Percentiles rank a stretch among this genome's conserved stretches.
Evolutionary conservation across 2,888 invertebrate species (phyloP).

Genomic region (Scaeva pyrastri): DNA sequence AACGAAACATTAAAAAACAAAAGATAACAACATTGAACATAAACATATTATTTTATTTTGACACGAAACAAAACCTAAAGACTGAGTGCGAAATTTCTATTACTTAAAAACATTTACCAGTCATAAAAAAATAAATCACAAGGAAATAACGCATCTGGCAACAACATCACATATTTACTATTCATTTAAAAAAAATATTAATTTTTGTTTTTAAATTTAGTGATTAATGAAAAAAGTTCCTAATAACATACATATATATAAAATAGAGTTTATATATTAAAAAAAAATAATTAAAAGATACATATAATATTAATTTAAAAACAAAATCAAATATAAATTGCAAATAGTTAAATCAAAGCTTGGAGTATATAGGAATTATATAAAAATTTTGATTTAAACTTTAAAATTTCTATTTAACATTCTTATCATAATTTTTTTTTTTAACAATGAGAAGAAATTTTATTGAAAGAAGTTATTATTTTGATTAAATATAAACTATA

Average conservation of each 20-base stretch:
- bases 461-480: slow-evolving; percentile 58
- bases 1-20: slow-evolving; percentile 7
- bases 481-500: slow-evolving; percentile 52
- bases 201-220: slow-evolving; percentile 78
- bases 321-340: slow-evolving; percentile 55
- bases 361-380: slow-evolving; percentile 55
- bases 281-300: slow-evolving; percentile 51
- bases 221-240: slow-evolving; percentile 83
- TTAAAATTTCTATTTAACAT: slow-evolving; percentile 16
- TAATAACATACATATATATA: slow-evolving; percentile 74
- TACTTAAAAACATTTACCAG: slow-evolving; percentile 64
- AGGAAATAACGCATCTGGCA: slow-evolving; percentile 51
- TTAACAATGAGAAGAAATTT: slow-evolving; percentile 45
- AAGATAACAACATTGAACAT: neutral
- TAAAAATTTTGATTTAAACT: slow-evolving; percentile 41
- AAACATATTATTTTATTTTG: slow-evolving; percentile 24
- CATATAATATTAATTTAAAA: slow-evolving; percentile 40
- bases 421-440: slow-evolving; percentile 28
- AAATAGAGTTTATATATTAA: slow-evolving; percentile 60
- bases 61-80: slow-evolving; percentile 65
- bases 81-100: slow-evolving; percentile 73
- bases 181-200: slow-evolving; percentile 11
- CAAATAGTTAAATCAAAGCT: slow-evolving; percentile 72
- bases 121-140: slow-evolving; percentile 20
- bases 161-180: slow-evolving; percentile 39